Evolutionary conservation across 2,113 vertebrate species (phyloP), one percentile per base, ranked within the genome.

Genomic region (Cyprinodon variegatus): DNA sequence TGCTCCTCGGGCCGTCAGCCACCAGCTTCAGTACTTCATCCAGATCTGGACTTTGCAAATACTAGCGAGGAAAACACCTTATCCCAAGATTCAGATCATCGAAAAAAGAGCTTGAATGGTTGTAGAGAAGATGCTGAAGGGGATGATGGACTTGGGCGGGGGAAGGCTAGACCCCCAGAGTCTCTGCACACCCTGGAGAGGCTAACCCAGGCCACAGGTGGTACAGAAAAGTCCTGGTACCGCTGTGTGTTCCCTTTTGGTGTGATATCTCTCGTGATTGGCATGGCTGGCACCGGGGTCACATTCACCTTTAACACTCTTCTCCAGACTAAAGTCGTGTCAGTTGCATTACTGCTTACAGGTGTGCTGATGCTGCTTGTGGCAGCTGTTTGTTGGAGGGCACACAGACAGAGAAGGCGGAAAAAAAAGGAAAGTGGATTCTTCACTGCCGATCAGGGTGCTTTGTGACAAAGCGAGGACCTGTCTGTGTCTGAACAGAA

Each of bases 191-290:
- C 95, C 0, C 90, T 97, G 46, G 94, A 95, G 73, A 94, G 95
- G 5, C 93, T 97, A 46, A 94, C 96, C 0, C 92, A 96, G 92
- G 96, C 95, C 78, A 96, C 96, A 0, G 95, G 96, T 0, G 95
- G 96, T 15, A 95, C 95, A 0, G 96, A 97, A 86, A 95, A 96
- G 90, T 97, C 96, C 41, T 98, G 93, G 90, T 96, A 92, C 45
- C 95, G 94, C 91, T 96, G 96, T 17, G 88, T 92, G 17, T 94
- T 93, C 82, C 96, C 95, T 0, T 95, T 95, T 5, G 96, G 96
- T 60, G 95, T 94, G 68, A 97, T 91, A 48, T 96, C 96, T 0
- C 92, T 97, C 37, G 94, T 95, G 66, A 95, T 95, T 0, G 94
- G 94, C 40, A 92, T 95, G 14, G 95, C 96, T 0, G 95, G 95